Evolutionary conservation across 2,888 invertebrate genomes (phyloP), one percentile per base, ranked within the genome.

Genomic region (Caenorhabditis plicata): DNA sequence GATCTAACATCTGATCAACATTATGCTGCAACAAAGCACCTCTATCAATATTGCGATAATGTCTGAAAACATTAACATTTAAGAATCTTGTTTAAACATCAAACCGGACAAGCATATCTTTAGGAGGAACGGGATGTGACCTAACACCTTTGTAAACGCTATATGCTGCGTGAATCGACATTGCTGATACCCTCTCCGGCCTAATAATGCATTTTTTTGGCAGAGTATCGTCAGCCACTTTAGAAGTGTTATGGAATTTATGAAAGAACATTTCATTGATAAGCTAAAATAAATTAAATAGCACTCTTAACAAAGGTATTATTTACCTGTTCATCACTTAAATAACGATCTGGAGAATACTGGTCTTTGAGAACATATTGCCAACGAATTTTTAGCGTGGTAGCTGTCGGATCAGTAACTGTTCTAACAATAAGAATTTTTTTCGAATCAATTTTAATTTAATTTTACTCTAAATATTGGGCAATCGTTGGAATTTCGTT

Each of bases 281-380:
- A 15, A 11, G 7, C 9, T 8, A 11, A 36, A n/a, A 15, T 15
- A 15, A 15, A 36, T 36, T n/a, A n/a, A n/a, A n/a, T n/a, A n/a
- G n/a, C n/a, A n/a, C n/a, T n/a, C n/a, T n/a, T n/a, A n/a, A n/a
- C n/a, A n/a, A n/a, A n/a, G n/a, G n/a, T n/a, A n/a, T n/a, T n/a
- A n/a, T n/a, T 33, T 11, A 55, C 43, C 13, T 55, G 49, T 1
- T 5, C 15, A 19, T 47, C 47, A 36, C 38, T 51, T 25, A 48
- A 27, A 32, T 35, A 57, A 22, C 22, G 19, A 3, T 19, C 32
- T 4, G 57, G 57, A 9, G 51, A 45, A 0, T 11, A 13, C 4
- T 31, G 5, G 11, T 50, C 43, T 39, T 57, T 57, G 11, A 57
- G n/a, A n/a, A 57, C 51, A 42, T 39, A 50, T 25, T 56, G 39